Base-by-base conservation (phyloP, 2,797 vertebrate genomes). In the Vireo griseus region DNA sequence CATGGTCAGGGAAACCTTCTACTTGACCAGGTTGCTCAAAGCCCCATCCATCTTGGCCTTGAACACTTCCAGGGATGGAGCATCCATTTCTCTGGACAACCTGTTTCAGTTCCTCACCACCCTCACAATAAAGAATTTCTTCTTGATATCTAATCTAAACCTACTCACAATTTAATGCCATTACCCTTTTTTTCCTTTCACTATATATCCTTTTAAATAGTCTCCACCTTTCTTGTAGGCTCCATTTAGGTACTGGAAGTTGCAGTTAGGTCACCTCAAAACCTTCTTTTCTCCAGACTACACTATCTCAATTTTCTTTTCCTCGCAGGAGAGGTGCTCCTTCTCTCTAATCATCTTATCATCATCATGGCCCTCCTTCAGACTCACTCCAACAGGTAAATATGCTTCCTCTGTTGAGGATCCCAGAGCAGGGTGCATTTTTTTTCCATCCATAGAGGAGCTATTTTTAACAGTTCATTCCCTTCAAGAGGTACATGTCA, bases 21-120 rank as follows among this genome's bases (percentile, higher is more conserved):
- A 19, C 8, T 33, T 7, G 22, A 68, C 5, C 11, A 55, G 28
- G 29, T 13, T 83, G 50, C 57, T 57, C n/a, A 51, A 51, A 45
- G 19, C 5, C 10, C 7, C 20, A 8, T 57, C 17, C 24, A 25
- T 0, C 18, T 33, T 51, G 28, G 21, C 33, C 29, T 63, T 58
- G 44, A 17, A 47, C 2, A 7, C 10, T 76, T 51, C n/a, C 24
- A 57, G 2, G 1, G 5, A 33, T 57, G 16, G 4, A 20, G 3
- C 29, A 57, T 47, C 33, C 29, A 31, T 4, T 63, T 51, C 25
- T 5, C 40, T 47, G 26, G 47, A 18, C 21, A 65, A 20, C 26
- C 13, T 66, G 11, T 58, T 59, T 26, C 29, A 28, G 16, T 52
- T 33, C 29, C 21, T 52, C 15, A 17, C 35, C 51, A 40, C 8